Evolutionary conservation across 2,797 vertebrate genomes (phyloP).

Genomic region (Alcedo quadribrachys): DNA sequence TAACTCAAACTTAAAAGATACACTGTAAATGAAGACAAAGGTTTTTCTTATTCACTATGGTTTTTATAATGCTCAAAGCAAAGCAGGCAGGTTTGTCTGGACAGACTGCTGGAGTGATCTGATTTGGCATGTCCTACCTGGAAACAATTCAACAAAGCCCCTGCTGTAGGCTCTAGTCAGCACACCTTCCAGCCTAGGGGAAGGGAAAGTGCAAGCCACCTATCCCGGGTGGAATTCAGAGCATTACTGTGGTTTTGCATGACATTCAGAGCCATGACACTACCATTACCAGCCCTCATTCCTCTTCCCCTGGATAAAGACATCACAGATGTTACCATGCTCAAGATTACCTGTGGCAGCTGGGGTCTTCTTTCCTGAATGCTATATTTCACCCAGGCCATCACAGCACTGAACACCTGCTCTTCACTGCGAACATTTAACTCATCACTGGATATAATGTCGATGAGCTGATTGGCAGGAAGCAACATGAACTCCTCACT

Average conservation of each 20-base stretch:
- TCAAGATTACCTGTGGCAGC: conserved; percentile 88
- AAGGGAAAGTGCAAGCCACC: not conserved
- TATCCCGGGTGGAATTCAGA: not conserved
- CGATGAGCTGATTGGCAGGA: conserved; percentile 97
- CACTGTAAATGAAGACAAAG: not conserved
- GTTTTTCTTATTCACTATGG: not conserved
- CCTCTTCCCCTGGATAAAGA: not conserved
- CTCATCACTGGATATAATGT: conserved; percentile 99
- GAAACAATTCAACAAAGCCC: not conserved
- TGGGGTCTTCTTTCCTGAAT: conserved; percentile 96
- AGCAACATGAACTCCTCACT: conserved; percentile 99
- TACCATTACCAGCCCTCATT: not conserved
- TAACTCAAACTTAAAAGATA: conserved; percentile 43
- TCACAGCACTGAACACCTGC: conserved; percentile 97
- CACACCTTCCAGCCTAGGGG: not conserved
- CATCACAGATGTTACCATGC: not conserved
- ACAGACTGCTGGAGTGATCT: not conserved
- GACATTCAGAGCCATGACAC: not conserved
- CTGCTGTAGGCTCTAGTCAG: not conserved
- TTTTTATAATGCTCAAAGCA: not conserved
- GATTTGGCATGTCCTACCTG: not conserved
- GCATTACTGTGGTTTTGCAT: not conserved
- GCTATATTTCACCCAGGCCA: conserved; percentile 99
- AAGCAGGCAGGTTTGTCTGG: not conserved
- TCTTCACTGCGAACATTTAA: conserved; percentile 97